Evolutionary conservation across 1,140 invertebrate species (phyloP).

Genomic region (Pseudomyrmex flavicornis): DNA sequence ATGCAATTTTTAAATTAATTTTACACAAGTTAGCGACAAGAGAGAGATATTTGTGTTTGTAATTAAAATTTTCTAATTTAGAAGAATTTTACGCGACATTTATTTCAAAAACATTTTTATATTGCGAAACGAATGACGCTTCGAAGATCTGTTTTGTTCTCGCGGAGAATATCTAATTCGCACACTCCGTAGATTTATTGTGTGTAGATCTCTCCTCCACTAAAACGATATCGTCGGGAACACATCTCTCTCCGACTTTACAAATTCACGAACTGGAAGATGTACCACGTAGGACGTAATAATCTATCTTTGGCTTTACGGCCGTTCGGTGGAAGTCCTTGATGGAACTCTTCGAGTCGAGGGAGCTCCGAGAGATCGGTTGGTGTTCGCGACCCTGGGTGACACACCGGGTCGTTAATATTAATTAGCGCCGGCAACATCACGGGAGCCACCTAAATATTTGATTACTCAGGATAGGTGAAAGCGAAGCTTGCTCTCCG

Average conservation of each 20-base stretch:
- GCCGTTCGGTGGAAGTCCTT: slow-evolving; percentile 29
- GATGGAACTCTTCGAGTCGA: slow-evolving; percentile 39
- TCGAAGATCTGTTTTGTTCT: slow-evolving; percentile 1
- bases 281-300: slow-evolving; percentile 32
- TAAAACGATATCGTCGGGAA: not conserved
- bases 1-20: too few species aligned
- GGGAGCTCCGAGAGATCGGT: slow-evolving; percentile 52
- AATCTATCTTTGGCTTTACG: slow-evolving; percentile 50
- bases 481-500: slow-evolving; percentile 15
- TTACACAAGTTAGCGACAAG: too few species aligned
- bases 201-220: not conserved
- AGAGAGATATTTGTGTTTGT: too few species aligned
- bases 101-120: too few species aligned
- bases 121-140: slow-evolving; percentile 17
- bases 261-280: slow-evolving; percentile 49
- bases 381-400: slow-evolving; percentile 43
- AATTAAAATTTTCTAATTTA: not conserved
- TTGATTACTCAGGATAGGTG: slow-evolving; percentile 58
- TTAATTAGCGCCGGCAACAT: slow-evolving; percentile 72
- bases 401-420: slow-evolving; percentile 66
- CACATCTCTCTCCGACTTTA: slow-evolving; percentile 1
- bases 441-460: slow-evolving; percentile 64
- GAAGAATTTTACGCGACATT: not conserved
- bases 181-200: slow-evolving; percentile 35
- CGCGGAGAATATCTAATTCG: not conserved